Evolutionary conservation across 2,113 vertebrate species (phyloP).

Genomic region (Dolichallabes microphthalmus): DNA sequence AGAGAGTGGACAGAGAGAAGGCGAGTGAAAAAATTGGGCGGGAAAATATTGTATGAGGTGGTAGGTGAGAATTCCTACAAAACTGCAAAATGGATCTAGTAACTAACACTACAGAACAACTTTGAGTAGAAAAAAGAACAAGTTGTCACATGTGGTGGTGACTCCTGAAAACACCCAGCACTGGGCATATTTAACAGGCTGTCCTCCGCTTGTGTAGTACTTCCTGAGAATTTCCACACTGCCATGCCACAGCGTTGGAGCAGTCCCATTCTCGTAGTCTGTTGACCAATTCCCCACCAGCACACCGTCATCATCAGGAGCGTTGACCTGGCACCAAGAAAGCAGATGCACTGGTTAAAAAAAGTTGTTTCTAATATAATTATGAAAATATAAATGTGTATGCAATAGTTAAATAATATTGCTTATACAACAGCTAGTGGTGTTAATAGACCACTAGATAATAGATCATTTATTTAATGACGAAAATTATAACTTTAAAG

Average conservation of each 20-base stretch:
- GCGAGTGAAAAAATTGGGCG: neutral
- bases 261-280: constrained; percentile 76
- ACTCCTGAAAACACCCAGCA: constrained; percentile 94
- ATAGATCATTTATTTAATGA: too few relatives aligned
- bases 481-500: too few relatives aligned
- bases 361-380: neutral
- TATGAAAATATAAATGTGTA: neutral
- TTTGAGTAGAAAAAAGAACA: neutral
- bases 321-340: constrained; percentile 77
- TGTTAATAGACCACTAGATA: too few relatives aligned
- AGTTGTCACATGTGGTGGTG: constrained; percentile 74
- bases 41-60: too few relatives aligned
- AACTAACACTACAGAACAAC: neutral
- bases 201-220: constrained; percentile 72
- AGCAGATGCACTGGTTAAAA: neutral
- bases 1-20: neutral
- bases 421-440: neutral
- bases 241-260: constrained; percentile 84
- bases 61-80: neutral
- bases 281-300: constrained; percentile 88
- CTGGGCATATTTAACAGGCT: constrained; percentile 83
- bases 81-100: neutral
- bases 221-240: constrained; percentile 86
- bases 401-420: neutral
- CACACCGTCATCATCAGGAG: constrained; percentile 84